These are phyloP conservation scores for Lasioglossum baleicum DNA, from an alignment of 1,140 invertebrate species.

Conservation along the genomic window DNA sequence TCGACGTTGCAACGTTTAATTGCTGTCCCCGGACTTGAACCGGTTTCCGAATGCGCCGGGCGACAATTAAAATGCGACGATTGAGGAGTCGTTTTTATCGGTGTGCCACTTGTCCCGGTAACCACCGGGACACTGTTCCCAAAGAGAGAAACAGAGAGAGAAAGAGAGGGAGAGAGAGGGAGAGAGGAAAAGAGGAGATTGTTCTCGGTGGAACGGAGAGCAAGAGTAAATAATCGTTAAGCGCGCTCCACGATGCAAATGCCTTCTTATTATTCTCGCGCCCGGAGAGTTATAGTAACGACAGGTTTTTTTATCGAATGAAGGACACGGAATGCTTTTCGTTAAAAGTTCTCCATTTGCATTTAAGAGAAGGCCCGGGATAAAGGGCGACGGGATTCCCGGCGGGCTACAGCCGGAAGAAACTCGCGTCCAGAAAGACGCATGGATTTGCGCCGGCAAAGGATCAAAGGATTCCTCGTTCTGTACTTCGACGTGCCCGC, in stretches of 20 bases:
- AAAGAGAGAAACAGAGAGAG: too few species aligned
- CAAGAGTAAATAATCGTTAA: constrained; percentile 44
- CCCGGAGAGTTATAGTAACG: constrained; percentile 36
- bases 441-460: background rate
- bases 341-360: constrained; percentile 25
- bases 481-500: background rate
- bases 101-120: constrained; percentile 22
- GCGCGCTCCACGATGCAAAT: constrained; percentile 52
- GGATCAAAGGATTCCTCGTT: background rate
- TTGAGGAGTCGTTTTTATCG: constrained; percentile 52
- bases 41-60: constrained; percentile 4
- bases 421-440: background rate
- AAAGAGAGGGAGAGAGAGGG: background rate
- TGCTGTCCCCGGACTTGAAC: constrained; percentile 2
- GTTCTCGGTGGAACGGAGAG: constrained; percentile 15
- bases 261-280: constrained; percentile 48
- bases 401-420: background rate
- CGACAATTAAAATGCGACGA: constrained; percentile 55
- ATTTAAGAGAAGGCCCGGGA: background rate
- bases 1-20: constrained; percentile 41
- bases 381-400: background rate
- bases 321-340: constrained; percentile 7
- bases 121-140: constrained; percentile 17
- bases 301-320: background rate
- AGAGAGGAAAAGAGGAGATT: constrained; percentile 16